A percentile compares a stretch with the other conserved stretches of the same genome.
Evolutionary conservation across 1,140 invertebrate species (phyloP).

Genomic region (Pogonomyrmex californicus): DNA sequence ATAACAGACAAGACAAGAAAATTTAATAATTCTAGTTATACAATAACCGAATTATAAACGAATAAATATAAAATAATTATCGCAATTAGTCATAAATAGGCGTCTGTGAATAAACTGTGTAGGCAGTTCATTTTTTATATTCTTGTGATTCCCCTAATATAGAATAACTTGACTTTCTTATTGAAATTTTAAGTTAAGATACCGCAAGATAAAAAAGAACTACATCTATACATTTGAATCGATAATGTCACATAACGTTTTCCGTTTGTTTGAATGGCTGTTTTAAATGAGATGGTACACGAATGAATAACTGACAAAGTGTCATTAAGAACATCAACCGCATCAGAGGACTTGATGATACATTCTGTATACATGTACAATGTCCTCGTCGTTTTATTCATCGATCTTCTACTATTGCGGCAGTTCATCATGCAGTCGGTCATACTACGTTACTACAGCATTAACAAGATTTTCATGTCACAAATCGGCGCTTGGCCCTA

Average conservation of each 20-base stretch:
- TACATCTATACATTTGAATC: background rate
- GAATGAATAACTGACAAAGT: background rate
- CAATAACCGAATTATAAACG: background rate
- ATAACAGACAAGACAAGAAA: background rate
- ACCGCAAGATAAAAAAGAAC: background rate
- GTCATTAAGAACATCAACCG: background rate
- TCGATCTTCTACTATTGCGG: background rate
- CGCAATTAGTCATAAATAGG: background rate
- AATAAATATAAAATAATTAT: constrained; percentile 12
- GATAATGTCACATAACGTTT: background rate
- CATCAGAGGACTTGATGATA: background rate
- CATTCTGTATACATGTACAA: background rate
- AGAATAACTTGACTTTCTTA: background rate
- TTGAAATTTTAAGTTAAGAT: background rate
- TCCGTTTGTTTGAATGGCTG: background rate
- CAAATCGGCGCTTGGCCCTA: constrained; percentile 11
- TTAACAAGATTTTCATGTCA: constrained; percentile 11
- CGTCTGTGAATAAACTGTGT: background rate
- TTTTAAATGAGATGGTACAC: background rate
- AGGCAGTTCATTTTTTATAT: background rate
- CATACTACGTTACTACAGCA: background rate
- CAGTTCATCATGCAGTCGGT: background rate
- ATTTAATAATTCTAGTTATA: background rate
- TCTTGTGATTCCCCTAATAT: background rate
- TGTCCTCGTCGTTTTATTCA: background rate